Evolutionary conservation across 2,888 invertebrate species (phyloP), one percentile per base, ranked within the genome.

Genomic region (Ochlodes sylvanus): DNA sequence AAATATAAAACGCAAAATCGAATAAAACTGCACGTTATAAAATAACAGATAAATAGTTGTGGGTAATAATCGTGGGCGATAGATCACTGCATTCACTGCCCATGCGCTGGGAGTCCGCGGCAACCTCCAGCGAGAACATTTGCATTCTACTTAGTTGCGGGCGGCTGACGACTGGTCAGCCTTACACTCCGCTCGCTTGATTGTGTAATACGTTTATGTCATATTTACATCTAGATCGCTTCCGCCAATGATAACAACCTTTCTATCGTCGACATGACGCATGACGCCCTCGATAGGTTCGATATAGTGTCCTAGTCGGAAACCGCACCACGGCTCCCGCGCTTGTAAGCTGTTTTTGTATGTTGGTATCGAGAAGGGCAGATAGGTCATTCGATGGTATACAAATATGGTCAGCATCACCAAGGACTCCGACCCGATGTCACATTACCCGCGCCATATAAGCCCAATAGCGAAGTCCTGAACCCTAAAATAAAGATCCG

Each of bases 401-500:
- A n/a, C 27, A 27, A 2, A 27, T 27, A 27, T 5, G 5, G 3
- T 27, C 5, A 27, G 27, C 27, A 27, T n/a, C n/a, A n/a, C n/a
- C n/a, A 27, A 27, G 27, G 27, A 27, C 5, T 5, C 27, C 5
- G 27, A 27, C 27, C 27, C 27, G 5, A 27, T 27, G 2, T 38
- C 12, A 0, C 38, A 3, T 12, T n/a, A 54, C 38, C 56, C 54
- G 64, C 72, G 70, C 52, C 80, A 82, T 82, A 81, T 82, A 72
- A 81, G 68, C 81, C 72, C 7, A 60, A 14, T 70, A 61, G 71
- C 71, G 71, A 80, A 80, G 75, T 78, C 78, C 79, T 79, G 55
- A 80, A 81, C 80, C 83, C 84, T 85, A 84, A 84, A 87, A 85
- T 80, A 80, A 80, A 80, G 81, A 78, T 78, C 79, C 82, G 75